Evolutionary conservation across 2,113 vertebrate genomes (phyloP).

Genomic region (Leptobrachium ailaonicum): DNA sequence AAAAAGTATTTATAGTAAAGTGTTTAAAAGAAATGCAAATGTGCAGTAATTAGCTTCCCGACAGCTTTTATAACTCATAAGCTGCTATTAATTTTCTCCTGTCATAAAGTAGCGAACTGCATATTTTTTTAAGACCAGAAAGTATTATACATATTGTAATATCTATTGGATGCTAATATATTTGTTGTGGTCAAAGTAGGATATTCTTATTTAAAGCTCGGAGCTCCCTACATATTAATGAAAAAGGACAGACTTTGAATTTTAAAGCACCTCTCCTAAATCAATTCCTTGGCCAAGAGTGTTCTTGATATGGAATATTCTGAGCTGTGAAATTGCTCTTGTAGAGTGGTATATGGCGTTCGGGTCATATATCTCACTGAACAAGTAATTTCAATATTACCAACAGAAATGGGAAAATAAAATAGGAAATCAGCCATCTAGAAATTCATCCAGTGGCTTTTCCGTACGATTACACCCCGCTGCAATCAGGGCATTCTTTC

Average conservation of each 20-base stretch:
- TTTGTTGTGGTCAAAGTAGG: conserved; percentile 75
- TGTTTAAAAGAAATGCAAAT: conserved; percentile 35
- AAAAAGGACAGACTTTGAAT: conserved; percentile 81
- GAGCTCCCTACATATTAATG: conserved; percentile 83
- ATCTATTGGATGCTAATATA: conserved; percentile 69
- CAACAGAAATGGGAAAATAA: conserved; percentile 52
- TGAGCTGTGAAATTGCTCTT: conserved; percentile 69
- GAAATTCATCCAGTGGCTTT: conserved; percentile 53
- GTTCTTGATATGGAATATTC: conserved; percentile 78
- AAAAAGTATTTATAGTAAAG: conserved; percentile 44
- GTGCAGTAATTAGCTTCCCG: conserved; percentile 29
- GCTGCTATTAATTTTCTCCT: conserved; percentile 73
- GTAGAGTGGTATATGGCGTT: conserved; percentile 63
- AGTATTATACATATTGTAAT: conserved; percentile 67
- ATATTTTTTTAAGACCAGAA: conserved; percentile 70
- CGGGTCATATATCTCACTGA: conserved; percentile 74
- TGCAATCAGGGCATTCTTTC: conserved; percentile 16
- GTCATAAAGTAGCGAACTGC: conserved; percentile 68
- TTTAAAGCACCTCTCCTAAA: conserved; percentile 80
- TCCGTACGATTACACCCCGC: conserved; percentile 31
- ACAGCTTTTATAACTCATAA: conserved; percentile 67
- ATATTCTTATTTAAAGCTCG: conserved; percentile 76
- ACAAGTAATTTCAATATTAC: conserved; percentile 67
- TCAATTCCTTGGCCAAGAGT: conserved; percentile 83
- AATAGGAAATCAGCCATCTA: conserved; percentile 64